Evolutionary conservation across 2,797 vertebrate genomes (phyloP), one percentile per base, ranked within the genome.

Genomic region (Notolabrus celidotus): DNA sequence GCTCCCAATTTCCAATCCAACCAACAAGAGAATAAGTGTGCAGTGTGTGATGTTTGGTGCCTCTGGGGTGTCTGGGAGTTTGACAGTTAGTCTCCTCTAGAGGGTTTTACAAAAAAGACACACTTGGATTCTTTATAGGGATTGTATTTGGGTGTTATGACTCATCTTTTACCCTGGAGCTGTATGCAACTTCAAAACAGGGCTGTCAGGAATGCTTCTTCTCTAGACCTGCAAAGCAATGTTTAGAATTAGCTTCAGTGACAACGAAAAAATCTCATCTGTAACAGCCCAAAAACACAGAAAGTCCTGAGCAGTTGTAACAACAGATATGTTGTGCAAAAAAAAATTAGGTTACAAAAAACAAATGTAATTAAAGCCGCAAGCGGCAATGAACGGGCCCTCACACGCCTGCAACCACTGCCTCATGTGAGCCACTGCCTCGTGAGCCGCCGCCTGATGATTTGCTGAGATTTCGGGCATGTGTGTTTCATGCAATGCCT

Each of bases 11-110:
- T 71, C 51, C 27, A 66, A 4, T 27, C 8, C 7, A 2, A 7
- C 38, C 39, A 57, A 89, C 86, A 89, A 86, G 25, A 46, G 47
- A 9, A n/a, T 70, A 19, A 71, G 65, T 90, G 79, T 89, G 19
- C 51, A 17, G 10, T n/a, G 67, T 90, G 76, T 89, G 19, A 45
- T n/a, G 5, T n/a, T 53, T 34, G n/a, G 16, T 70, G 78, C 63
- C 67, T 66, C 15, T 11, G n/a, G 70, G 74, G 46, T 57, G 25
- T 69, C 41, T 79, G 64, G 46, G n/a, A 58, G 65, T 58, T 29
- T 67, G 61, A 16, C 42, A 17, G 36, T 46, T 20, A 61, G 39
- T n/a, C 38, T 31, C 16, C 6, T 53, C 36, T 16, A n/a, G 36
- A 62, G 16, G 11, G 38, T 49, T 14, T 46, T 19, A 62, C 23